phyloP scores from a whole-genome alignment of 2,888 invertebrate species.

The Microdon myrmicae region DNA sequence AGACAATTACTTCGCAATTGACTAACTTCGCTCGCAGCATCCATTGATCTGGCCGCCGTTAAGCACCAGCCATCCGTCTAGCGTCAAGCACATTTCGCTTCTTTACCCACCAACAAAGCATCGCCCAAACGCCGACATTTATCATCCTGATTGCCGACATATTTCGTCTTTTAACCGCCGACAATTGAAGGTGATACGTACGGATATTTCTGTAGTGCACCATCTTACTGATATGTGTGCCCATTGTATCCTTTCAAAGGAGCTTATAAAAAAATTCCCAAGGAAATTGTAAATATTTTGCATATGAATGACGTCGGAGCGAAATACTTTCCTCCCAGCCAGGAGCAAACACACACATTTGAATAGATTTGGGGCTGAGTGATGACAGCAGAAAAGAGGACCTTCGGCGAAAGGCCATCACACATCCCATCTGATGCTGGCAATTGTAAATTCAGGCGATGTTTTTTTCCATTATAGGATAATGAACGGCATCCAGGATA shows the following conservation, averaged over 20 bases:
- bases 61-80: slow-evolving; percentile 33
- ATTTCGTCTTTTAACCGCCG: slow-evolving; percentile 39
- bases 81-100: slow-evolving; percentile 20
- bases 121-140: slow-evolving; percentile 26
- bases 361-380: slow-evolving; percentile 49
- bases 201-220: too few relatives aligned
- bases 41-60: slow-evolving; percentile 39
- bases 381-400: slow-evolving; percentile 25
- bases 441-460: too few relatives aligned
- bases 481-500: slow-evolving; percentile 12
- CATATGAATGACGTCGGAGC: slow-evolving; percentile 49
- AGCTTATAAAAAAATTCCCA: too few relatives aligned
- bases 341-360: slow-evolving; percentile 17
- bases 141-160: slow-evolving; percentile 48
- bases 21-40: slow-evolving; percentile 33
- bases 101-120: slow-evolving; percentile 22
- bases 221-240: too few relatives aligned
- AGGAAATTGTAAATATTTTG: slow-evolving; percentile 40
- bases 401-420: slow-evolving; percentile 9
- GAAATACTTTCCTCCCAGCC: slow-evolving; percentile 30
- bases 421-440: slow-evolving; percentile 24
- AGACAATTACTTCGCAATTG: slow-evolving; percentile 47
- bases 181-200: slow-evolving; percentile 42
- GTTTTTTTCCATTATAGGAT: slow-evolving; percentile 5
- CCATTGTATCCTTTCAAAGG: too few relatives aligned